Percentiles rank a stretch among this genome's conserved stretches.
Conservation (phyloP, 2,113 vertebrate genomes). For the Speoplatyrhinus poulsoni region DNA sequence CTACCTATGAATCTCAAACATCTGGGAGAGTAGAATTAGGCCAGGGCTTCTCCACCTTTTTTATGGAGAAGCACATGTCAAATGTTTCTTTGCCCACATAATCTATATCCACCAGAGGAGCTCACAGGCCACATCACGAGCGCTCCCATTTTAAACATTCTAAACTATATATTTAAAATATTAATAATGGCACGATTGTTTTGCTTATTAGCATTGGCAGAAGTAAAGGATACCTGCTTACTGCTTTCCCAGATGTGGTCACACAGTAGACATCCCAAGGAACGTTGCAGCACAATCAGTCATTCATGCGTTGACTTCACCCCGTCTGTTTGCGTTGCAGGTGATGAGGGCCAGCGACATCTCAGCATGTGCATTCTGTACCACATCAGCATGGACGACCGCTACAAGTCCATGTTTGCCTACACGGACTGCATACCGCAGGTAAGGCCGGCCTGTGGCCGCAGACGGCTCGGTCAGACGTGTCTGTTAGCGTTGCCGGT, state of each 20-base stretch:
- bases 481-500: constrained; percentile 10
- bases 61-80: no score
- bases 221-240: constrained; percentile 17
- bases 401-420: constrained; percentile 92
- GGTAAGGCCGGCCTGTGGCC: constrained; percentile 77
- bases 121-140: no score
- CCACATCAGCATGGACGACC: constrained; percentile 93
- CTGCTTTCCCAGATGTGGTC: constrained; percentile 54
- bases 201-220: constrained; percentile 49
- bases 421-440: constrained; percentile 93
- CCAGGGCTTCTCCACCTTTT: no score
- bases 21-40: no score
- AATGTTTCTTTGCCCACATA: no score
- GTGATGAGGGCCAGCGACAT: constrained; percentile 91
- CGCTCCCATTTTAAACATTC: no score
- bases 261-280: constrained; percentile 28
- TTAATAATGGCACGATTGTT: constrained; percentile 7
- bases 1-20: no score
- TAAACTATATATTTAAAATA: no score
- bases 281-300: constrained; percentile 49
- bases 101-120: no score
- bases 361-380: constrained; percentile 92
- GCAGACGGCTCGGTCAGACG: constrained; percentile 14
- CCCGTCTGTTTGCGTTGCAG: constrained; percentile 74
- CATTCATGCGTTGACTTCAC: constrained; percentile 55